Base-by-base conservation (phyloP, 2,797 vertebrate species). In the Calcarius lapponicus region DNA sequence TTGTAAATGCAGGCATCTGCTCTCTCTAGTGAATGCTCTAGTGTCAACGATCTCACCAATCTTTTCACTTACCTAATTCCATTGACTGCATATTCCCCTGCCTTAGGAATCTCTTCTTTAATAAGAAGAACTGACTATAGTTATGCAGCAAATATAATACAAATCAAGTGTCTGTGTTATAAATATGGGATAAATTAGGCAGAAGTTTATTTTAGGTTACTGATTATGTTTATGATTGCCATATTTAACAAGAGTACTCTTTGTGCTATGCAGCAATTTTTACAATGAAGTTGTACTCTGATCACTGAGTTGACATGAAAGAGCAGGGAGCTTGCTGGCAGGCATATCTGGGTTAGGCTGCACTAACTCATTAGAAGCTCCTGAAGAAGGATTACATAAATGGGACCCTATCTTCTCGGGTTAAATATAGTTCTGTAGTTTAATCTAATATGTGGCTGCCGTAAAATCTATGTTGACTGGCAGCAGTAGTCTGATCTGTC, bases 371-470 rank as follows among this genome's bases (percentile, higher is more conserved):
- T 95, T 92, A 95, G 78, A 61, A 87, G 80, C 80, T 95, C 53
- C 91, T 93, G 85, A 95, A 96, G 91, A 54, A 76, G 74, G 86
- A 93, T 96, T 96, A 92, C 64, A 43, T 88, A 95, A 94, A 80
- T 31, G 61, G 64, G 91, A 88, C 91, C 62, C 48, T 95, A 76
- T 91, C 65, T 91, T 79, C 80, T 90, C 25, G 21, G 80, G 82
- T 94, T 96, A 96, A 94, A 90, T 97, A 93, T 94, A 88, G 66
- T 91, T 75, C 66, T 90, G 70, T 60, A 66, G 58, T 89, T 93
- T 91, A 92, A 90, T 79, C 90, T 92, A 80, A 50, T 78, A 36
- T 10, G 17, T 64, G 61, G 13, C 34, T 88, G 45, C 36, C 22
- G 10, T 70, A 31, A 92, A 85, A 40, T 88, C 80, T 51, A 0